phyloP scores from a whole-genome alignment of 2,113 vertebrate genomes.

The Elephantulus edwardii region DNA sequence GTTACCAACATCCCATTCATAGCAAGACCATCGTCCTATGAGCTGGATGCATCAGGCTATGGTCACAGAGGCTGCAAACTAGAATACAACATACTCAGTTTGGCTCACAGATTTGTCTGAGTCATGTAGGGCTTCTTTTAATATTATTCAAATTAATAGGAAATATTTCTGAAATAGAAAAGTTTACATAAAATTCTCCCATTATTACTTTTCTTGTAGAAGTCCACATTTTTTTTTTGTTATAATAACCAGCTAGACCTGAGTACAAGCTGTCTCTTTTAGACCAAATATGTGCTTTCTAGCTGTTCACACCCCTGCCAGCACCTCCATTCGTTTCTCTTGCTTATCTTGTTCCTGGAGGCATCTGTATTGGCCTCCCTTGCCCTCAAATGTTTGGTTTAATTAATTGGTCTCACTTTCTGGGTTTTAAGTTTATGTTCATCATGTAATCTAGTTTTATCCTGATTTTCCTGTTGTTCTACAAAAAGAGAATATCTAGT shows the following conservation, averaged over 20 bases:
- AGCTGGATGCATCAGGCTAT: not conserved
- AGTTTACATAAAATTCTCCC: not conserved
- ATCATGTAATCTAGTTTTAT: not conserved
- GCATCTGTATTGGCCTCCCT: rapidly evolving
- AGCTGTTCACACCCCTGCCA: no score
- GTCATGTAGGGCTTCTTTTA: not conserved
- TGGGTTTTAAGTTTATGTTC: not conserved
- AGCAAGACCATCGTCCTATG: not conserved
- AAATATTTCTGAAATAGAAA: slow-evolving; percentile 23
- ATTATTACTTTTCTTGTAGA: slow-evolving; percentile 42
- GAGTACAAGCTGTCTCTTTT: not conserved
- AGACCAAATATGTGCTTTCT: not conserved
- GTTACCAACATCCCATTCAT: not conserved
- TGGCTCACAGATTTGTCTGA: not conserved
- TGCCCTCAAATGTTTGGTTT: not conserved
- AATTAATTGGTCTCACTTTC: not conserved
- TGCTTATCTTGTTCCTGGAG: not conserved
- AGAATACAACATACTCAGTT: not conserved
- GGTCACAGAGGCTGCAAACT: not conserved
- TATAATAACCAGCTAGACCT: not conserved
- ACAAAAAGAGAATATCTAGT: not conserved
- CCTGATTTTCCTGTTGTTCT: not conserved
- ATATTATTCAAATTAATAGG: not conserved
- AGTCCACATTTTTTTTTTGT: not conserved
- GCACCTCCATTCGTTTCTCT: not conserved